phyloP scores from a whole-genome alignment of 2,888 invertebrate species.

The Archips crataeganus region DNA sequence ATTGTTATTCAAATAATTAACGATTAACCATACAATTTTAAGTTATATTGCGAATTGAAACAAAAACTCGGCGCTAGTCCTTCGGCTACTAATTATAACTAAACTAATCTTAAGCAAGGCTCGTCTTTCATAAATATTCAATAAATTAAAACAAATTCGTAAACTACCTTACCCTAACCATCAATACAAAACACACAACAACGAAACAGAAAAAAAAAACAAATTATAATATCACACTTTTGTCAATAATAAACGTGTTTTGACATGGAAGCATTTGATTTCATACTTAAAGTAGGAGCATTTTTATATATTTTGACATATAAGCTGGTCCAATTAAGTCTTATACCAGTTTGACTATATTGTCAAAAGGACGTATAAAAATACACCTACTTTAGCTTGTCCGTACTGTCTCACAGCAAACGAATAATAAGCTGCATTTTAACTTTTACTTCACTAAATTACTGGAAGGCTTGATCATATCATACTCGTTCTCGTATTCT shows the following conservation, averaged over 20 bases:
- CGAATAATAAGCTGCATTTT: slow-evolving; percentile 75
- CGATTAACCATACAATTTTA: not conserved
- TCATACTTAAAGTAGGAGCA: slow-evolving; percentile 52
- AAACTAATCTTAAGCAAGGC: slow-evolving; percentile 84
- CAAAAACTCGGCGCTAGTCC: slow-evolving; percentile 51
- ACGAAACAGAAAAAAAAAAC: slow-evolving; percentile 81
- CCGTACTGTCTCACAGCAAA: slow-evolving; percentile 77
- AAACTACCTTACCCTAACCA: slow-evolving; percentile 77
- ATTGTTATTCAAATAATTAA: not conserved
- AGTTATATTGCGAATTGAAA: slow-evolving; percentile 52
- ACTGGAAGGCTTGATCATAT: slow-evolving; percentile 85
- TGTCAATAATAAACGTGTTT: slow-evolving; percentile 69
- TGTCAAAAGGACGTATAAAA: slow-evolving; percentile 4
- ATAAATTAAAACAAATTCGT: slow-evolving; percentile 77
- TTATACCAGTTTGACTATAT: not conserved
- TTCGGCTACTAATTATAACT: slow-evolving; percentile 75
- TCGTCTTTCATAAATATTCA: slow-evolving; percentile 84
- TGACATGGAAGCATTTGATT: slow-evolving; percentile 78
- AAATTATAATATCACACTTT: slow-evolving; percentile 84
- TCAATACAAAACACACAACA: slow-evolving; percentile 84
- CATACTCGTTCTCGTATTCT: slow-evolving; percentile 81
- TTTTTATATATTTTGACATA: slow-evolving; percentile 3
- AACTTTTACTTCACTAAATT: slow-evolving; percentile 78
- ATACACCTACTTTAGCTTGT: slow-evolving; percentile 27
- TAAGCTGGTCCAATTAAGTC: not conserved